These are phyloP conservation scores for Imbricaverruca yamaguchii DNA, from an alignment of 2,888 invertebrate species.

Conservation along the genomic window DNA sequence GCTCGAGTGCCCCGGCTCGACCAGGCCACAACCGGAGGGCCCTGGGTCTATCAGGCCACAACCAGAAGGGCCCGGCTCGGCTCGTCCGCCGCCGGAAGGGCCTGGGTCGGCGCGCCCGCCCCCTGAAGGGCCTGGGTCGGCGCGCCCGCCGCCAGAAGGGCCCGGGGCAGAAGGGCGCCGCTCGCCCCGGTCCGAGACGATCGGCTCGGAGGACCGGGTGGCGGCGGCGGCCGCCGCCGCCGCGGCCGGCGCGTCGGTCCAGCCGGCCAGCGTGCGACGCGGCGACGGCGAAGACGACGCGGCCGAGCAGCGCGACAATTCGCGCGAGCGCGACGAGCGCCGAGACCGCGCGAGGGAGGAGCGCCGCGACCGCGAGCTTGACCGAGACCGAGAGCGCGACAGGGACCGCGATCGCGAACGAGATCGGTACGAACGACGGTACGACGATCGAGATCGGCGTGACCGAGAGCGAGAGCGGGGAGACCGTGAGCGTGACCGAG, in stretches of 20 bases:
- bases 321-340: neutral
- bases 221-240: neutral
- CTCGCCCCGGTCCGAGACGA: conserved; percentile 1
- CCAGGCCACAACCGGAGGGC: neutral
- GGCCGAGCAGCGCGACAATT: neutral
- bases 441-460: neutral
- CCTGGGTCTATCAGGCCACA: neutral
- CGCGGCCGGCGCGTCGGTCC: neutral
- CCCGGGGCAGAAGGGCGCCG: neutral
- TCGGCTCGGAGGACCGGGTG: conserved; percentile 10
- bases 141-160: neutral
- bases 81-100: no score
- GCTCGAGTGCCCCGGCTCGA: neutral
- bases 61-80: neutral
- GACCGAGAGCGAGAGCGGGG: neutral
- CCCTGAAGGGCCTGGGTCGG: neutral
- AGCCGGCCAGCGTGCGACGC: neutral
- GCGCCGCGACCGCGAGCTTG: neutral
- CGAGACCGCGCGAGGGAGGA: neutral
- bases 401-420: neutral
- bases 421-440: neutral
- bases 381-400: neutral
- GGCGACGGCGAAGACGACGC: neutral
- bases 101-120: no score
- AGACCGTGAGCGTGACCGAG: neutral